Percentiles rank a stretch among this genome's conserved stretches.
phyloP scores from a whole-genome alignment of 1,140 invertebrate genomes.

The Trinorchestia longiramus region DNA sequence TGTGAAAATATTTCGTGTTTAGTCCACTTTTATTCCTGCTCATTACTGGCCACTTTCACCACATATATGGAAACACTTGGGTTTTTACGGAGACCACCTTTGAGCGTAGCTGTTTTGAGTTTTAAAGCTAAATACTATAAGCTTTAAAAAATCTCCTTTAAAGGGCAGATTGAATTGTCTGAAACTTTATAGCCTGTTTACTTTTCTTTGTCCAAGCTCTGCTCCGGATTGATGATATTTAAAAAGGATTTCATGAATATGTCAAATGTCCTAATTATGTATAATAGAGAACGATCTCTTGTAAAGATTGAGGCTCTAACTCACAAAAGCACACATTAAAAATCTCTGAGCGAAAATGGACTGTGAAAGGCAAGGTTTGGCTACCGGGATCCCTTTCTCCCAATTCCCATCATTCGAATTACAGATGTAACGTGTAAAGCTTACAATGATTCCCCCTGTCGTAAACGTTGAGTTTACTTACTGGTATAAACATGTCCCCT shows the following conservation, averaged over 20 bases:
- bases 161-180: not conserved
- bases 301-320: not conserved
- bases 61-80: not conserved
- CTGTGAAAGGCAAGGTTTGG: not conserved
- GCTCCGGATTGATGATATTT: not conserved
- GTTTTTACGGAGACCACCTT: not conserved
- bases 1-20: no score
- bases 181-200: not conserved
- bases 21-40: not conserved
- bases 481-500: no score
- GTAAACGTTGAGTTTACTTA: no score
- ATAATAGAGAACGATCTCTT: not conserved
- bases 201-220: not conserved
- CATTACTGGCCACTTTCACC: constrained; percentile 11
- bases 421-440: no score
- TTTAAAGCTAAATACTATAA: not conserved
- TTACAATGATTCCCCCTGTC: no score
- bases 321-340: not conserved
- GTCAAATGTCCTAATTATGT: not conserved
- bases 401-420: no score
- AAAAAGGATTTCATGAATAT: not conserved
- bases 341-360: not conserved
- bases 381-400: not conserved
- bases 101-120: not conserved
- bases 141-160: not conserved